Evolutionary conservation across 2,797 vertebrate species (phyloP), one percentile per base, ranked within the genome.

Genomic region (Ctenosaura bakeri): DNA sequence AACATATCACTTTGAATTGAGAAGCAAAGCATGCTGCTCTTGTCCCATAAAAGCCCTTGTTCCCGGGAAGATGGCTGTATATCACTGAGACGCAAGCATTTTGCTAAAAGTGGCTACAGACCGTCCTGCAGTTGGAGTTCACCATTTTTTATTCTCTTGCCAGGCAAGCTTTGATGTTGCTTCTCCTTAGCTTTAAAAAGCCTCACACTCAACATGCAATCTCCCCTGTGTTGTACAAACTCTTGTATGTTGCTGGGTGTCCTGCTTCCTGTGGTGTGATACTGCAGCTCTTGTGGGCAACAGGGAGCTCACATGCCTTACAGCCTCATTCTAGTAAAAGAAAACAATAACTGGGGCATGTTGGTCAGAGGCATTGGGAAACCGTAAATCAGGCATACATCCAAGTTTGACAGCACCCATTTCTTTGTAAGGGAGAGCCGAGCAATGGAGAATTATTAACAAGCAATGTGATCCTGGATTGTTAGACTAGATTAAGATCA

Each of bases 91-190:
- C 16, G 35, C 38, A 35, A 18, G 14, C 0, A 52, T 50, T 81
- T 86, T 90, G 66, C 54, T 90, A 52, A 87, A 76, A 76, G 42
- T 76, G 52, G 56, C 74, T 83, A 76, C 8, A 71, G 86, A 80
- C 35, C 20, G 8, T 54, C 9, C 1, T 83, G 9, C 0, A 14
- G 10, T 82, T 82, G 56, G 24, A 64, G 35, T 52, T 64, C 52
- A 22, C 14, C 52, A 32, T 76, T 78, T 89, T 85, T 78, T 86
- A 50, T 46, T 83, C 29, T 20, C 62, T 46, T 50, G 76, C 76
- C 42, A 86, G 54, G 69, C 69, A 83, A 14, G 1, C 8, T 46
- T 83, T 26, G 0, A 7, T 38, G 66, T 66, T 89, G 79, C 35
- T 46, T 82, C 56, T 76, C n/a, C 56, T 54, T 90, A 50, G 54